Evolutionary conservation across 1,140 invertebrate species (phyloP).

Genomic region (Bombus confusus): DNA sequence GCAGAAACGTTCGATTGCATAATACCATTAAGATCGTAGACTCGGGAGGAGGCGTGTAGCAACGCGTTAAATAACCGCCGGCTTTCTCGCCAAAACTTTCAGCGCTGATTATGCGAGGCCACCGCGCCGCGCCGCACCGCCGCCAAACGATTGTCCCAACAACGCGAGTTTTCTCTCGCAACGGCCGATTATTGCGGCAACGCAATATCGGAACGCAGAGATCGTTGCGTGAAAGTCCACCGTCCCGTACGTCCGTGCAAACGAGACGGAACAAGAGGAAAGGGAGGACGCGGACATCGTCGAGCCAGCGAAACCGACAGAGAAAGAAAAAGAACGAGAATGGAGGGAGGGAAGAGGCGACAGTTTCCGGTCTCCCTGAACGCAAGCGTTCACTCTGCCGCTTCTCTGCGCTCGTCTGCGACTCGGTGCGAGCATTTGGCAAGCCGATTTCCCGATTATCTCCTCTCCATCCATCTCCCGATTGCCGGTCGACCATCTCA

Average conservation of each 20-base stretch:
- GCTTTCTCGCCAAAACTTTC: constrained; percentile 59
- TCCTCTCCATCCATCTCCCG: too few species aligned
- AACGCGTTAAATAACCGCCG: constrained; percentile 46
- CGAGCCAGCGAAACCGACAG: constrained; percentile 27
- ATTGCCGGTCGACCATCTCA: background rate
- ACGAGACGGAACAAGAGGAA: constrained; percentile 23
- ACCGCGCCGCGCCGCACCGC: background rate
- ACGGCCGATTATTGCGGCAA: constrained; percentile 70
- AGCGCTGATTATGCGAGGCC: constrained; percentile 24
- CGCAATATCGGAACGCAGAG: constrained; percentile 64
- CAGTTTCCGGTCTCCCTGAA: constrained; percentile 63
- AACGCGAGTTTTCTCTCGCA: constrained; percentile 70
- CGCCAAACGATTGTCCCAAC: constrained; percentile 40
- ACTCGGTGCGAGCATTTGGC: constrained; percentile 22
- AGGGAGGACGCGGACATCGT: background rate
- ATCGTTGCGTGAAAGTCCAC: constrained; percentile 74
- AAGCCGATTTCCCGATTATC: constrained; percentile 25
- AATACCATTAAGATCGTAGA: constrained; percentile 3
- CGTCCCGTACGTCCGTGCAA: constrained; percentile 52
- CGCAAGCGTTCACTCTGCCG: constrained; percentile 30
- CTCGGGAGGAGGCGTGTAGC: constrained; percentile 12
- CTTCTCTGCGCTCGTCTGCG: background rate
- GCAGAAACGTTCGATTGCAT: background rate
- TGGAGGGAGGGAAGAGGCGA: constrained; percentile 41
- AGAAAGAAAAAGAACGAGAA: constrained; percentile 42